Evolutionary conservation across 1,140 invertebrate genomes (phyloP).

Genomic region (Dreissena rostriformis): DNA sequence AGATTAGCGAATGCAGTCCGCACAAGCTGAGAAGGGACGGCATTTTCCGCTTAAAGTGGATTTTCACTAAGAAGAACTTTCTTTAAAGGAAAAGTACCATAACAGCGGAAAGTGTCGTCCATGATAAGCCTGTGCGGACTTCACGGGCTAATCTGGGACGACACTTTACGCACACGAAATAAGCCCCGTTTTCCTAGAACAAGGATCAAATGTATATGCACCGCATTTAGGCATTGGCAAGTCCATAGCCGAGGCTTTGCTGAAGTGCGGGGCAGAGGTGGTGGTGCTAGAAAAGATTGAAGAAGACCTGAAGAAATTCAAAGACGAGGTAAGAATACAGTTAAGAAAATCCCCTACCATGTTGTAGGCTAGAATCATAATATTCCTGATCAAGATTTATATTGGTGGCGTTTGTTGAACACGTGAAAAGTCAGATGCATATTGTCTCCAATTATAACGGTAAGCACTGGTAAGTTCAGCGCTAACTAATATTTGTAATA

Average conservation of each 20-base stretch:
- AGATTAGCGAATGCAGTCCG: no score
- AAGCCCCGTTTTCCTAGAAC: neutral
- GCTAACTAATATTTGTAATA: neutral
- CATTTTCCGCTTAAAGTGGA: no score
- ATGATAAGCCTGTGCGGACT: neutral
- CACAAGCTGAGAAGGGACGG: no score
- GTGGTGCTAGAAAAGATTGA: slow-evolving; percentile 87
- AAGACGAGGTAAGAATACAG: slow-evolving; percentile 79
- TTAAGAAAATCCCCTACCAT: no score
- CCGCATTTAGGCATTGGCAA: slow-evolving; percentile 86
- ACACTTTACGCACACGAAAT: neutral
- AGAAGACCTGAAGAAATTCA: slow-evolving; percentile 85
- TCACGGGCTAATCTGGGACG: neutral
- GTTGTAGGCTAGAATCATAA: no score
- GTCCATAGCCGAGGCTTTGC: slow-evolving; percentile 85
- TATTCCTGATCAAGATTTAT: no score
- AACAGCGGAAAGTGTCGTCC: neutral
- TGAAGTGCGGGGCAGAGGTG: slow-evolving; percentile 86
- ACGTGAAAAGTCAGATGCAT: neutral
- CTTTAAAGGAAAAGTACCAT: neutral
- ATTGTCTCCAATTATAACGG: neutral
- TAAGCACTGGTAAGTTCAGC: neutral
- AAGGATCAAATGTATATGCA: neutral
- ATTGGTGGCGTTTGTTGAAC: neutral
- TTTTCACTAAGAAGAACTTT: no score